phyloP scores from a whole-genome alignment of 2,113 vertebrate genomes.

The Eulacestoma nigropectus region DNA sequence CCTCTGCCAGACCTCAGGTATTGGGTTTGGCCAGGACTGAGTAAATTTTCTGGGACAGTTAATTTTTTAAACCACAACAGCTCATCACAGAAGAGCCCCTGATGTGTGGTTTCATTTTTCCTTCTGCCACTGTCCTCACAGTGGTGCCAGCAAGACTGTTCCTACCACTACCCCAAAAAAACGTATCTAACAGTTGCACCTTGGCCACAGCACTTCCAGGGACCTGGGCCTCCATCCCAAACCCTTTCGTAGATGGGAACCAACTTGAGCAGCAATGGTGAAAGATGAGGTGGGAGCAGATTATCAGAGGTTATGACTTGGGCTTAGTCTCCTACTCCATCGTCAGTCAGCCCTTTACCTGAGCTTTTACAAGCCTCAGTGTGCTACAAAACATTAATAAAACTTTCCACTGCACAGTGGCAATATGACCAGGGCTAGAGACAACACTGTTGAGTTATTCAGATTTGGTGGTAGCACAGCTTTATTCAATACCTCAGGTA shows the following conservation, averaged over 20 bases:
- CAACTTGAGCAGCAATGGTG: background rate
- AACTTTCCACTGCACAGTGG: background rate
- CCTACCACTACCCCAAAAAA: background rate
- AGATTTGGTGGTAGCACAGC: background rate
- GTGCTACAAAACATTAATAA: background rate
- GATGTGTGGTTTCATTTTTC: background rate
- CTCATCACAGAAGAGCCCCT: background rate
- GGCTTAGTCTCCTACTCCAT: background rate
- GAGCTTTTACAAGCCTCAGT: background rate
- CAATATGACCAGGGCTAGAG: background rate
- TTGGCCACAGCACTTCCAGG: background rate
- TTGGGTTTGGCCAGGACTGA: background rate
- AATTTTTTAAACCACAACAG: background rate
- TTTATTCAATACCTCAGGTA: background rate
- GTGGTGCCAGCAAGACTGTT: background rate
- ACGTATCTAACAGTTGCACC: background rate
- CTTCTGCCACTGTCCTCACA: background rate
- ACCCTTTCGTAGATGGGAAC: background rate
- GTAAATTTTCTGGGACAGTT: background rate
- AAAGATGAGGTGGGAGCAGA: background rate
- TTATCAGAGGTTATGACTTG: background rate
- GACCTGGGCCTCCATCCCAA: background rate
- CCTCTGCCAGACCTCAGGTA: background rate
- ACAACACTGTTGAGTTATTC: background rate
- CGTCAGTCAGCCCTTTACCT: fast-evolving